Evolutionary conservation across 2,888 invertebrate species (phyloP), one percentile per base, ranked within the genome.

Genomic region (Megastigmus dorsalis): DNA sequence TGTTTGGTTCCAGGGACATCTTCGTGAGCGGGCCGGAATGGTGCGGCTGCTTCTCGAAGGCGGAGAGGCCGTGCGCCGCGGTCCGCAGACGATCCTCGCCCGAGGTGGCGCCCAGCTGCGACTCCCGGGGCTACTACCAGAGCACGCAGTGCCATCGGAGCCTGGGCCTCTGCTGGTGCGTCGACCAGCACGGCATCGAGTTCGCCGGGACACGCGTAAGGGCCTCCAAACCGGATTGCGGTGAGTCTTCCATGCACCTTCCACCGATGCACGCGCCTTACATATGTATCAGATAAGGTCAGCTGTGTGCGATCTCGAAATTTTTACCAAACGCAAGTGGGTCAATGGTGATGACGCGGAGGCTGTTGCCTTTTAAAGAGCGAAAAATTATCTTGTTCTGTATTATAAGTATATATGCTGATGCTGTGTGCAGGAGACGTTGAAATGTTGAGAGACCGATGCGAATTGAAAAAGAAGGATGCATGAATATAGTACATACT

Each of bases 91-190:
- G 92, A 90, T 93, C 93, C 84, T 92, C 91, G 76, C 90, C 91
- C 81, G 93, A 93, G 84, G 89, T 92, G 50, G 87, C 87, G 54
- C 92, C 92, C 7, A 88, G 91, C 79, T 97, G 96, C 89, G 96
- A 97, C 89, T 91, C 92, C 80, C 93, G 94, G 88, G 97, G 97
- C 77, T 96, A 93, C 90, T 97, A 95, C 89, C 92, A 93, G 80
- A 91, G 95, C 82, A 93, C 94, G 77, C 97, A 97, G 89, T 97
- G 97, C 88, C 95, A 96, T 89, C 92, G 92, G 80, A 94, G 95
- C 77, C 94, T 95, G 63, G 95, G 94, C 75, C 93, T 95, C 87
- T 97, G 97, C 89, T 97, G 97, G 97, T 97, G 96, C 90, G 96
- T 96, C 80, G 96, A 97, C 90, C 93, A 94, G 87, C 96, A 96